phyloP scores from a whole-genome alignment of 2,888 invertebrate genomes.

The Lobophora halterata region DNA sequence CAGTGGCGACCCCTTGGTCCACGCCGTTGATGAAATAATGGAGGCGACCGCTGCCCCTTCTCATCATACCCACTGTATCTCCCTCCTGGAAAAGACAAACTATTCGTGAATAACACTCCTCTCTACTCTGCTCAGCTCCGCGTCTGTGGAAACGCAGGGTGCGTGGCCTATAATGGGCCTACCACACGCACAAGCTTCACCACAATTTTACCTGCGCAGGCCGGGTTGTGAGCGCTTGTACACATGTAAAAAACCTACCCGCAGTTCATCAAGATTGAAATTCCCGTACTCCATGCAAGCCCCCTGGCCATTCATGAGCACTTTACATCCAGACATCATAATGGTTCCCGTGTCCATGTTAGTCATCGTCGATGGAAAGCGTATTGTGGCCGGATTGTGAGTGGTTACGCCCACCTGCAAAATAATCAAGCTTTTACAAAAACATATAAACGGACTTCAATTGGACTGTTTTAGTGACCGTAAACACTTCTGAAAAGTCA shows the following conservation, averaged over 20 bases:
- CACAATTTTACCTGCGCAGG: too few relatives aligned
- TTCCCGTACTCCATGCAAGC: conserved; percentile 94
- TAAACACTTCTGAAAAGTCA: neutral
- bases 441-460: conserved; percentile 5
- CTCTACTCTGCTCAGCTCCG: too few relatives aligned
- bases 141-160: too few relatives aligned
- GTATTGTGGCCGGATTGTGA: conserved; percentile 93
- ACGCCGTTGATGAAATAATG: conserved; percentile 96
- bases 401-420: conserved; percentile 93
- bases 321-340: conserved; percentile 98
- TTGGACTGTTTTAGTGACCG: too few relatives aligned
- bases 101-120: too few relatives aligned
- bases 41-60: conserved; percentile 90
- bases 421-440: conserved; percentile 5
- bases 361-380: conserved; percentile 98
- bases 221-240: too few relatives aligned
- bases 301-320: conserved; percentile 97
- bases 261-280: conserved; percentile 95
- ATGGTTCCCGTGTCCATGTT: conserved; percentile 96
- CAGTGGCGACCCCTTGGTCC: conserved; percentile 95
- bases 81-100: conserved; percentile 83
- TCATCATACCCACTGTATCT: conserved; percentile 95
- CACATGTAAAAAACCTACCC: conserved; percentile 79
- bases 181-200: too few relatives aligned
- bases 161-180: too few relatives aligned